Base-by-base conservation (phyloP, 1,140 invertebrate species). In the Drosophila nannoptera region DNA sequence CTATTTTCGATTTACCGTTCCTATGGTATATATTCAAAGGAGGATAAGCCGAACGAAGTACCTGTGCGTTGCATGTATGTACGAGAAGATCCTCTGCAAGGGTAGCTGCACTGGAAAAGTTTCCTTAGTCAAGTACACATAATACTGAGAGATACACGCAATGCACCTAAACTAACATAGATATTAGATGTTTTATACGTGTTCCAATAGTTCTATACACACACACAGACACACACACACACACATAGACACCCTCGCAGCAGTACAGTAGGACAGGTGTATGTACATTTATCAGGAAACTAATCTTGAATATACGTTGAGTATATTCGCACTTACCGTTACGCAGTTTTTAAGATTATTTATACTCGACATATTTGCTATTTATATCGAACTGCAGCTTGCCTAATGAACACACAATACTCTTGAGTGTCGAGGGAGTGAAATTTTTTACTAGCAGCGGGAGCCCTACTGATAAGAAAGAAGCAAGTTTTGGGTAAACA, bases 171-270 rank as follows among this genome's bases (percentile, higher is more conserved):
- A 40, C 45, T 35, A 67, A 71, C 65, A 69, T 81, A 84, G 81
- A 67, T 61, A 69, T 67, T 87, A 81, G 82, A 86, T 81, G 77
- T 86, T 86, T 86, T 86, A 86, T 86, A 86, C 81, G 81, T 81
- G 81, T 86, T 86, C 78, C 77, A 77, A 64, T 75, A 83, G 68
- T 86, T 73, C 70, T 84, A 78, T 40, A 75, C 55, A 69, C 16
- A 59, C 36, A 36, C 8, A 52, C n/a, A n/a, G n/a, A n/a, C n/a
- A n/a, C n/a, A n/a, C n/a, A n/a, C n/a, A 14, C 36, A 62, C 38
- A 50, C 9, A 31, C 33, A 63, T 49, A 49, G 32, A 64, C 38
- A 53, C 48, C 38, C 45, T n/a, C 6, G 49, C 52, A 59, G n/a
- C 12, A 43, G 12, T 43, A 43, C 12, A 43, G 7, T 43, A 14